These are phyloP conservation scores for Enteromius radiatus DNA, from an alignment of 2,797 vertebrate genomes.

Conservation along the genomic window DNA sequence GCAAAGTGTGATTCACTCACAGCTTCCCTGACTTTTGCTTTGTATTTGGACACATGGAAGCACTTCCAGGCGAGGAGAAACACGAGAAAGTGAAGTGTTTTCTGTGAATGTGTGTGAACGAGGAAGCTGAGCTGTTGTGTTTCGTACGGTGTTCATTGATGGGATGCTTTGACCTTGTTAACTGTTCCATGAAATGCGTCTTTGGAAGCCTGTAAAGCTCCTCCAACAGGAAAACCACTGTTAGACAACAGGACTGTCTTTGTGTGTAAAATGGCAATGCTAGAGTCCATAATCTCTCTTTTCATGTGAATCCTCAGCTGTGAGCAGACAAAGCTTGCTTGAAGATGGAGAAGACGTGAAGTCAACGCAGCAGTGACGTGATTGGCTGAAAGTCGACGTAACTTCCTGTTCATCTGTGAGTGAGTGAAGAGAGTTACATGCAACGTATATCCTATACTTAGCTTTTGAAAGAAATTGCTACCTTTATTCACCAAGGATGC, in stretches of 20 bases:
- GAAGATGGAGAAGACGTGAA: slow-evolving; percentile 61
- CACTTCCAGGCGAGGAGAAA: slow-evolving; percentile 64
- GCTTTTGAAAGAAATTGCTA: not conserved
- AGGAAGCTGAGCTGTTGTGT: slow-evolving; percentile 68
- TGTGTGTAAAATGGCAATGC: slow-evolving; percentile 79
- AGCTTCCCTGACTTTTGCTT: slow-evolving; percentile 57
- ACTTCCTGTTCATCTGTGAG: slow-evolving; percentile 3
- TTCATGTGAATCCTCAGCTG: slow-evolving; percentile 72
- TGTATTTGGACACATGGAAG: slow-evolving; percentile 64
- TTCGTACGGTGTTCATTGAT: slow-evolving; percentile 80
- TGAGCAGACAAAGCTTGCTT: slow-evolving; percentile 78
- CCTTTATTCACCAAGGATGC: not conserved
- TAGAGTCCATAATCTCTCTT: slow-evolving; percentile 76
- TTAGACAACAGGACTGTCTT: slow-evolving; percentile 86
- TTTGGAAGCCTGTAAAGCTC: slow-evolving; percentile 81
- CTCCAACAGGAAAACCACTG: slow-evolving; percentile 83
- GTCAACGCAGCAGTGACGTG: slow-evolving; percentile 9
- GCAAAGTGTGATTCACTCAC: slow-evolving; percentile 72
- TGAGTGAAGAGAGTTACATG: slow-evolving; percentile 21
- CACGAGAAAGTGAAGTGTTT: slow-evolving; percentile 42
- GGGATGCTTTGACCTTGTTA: slow-evolving; percentile 85
- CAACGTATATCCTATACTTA: not conserved
- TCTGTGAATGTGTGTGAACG: slow-evolving; percentile 60
- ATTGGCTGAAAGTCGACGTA: not conserved
- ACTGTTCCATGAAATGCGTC: slow-evolving; percentile 87